Conservation (phyloP, 2,797 vertebrate species). For the Cryptoblepharus egeriae region DNA sequence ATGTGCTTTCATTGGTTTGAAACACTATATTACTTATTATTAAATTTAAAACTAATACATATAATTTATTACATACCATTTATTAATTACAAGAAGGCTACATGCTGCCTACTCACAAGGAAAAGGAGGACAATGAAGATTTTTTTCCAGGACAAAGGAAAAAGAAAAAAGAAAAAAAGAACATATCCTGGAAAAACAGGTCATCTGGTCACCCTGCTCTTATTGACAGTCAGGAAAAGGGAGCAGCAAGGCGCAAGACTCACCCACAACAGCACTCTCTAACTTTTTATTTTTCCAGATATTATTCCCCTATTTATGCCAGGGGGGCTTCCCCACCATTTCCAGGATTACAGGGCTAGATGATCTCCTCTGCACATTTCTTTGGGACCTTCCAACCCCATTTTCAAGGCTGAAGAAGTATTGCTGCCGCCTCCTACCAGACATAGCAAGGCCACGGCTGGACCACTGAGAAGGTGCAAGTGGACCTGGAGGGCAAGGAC, state of each 20-base stretch:
- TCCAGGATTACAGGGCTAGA: slow-evolving; percentile 64
- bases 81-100: too few relatives aligned
- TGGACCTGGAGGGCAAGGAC: not conserved
- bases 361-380: slow-evolving; percentile 49
- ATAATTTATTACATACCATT: too few relatives aligned
- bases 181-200: too few relatives aligned
- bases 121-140: too few relatives aligned
- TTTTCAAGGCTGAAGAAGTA: slow-evolving; percentile 68
- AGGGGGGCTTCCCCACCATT: slow-evolving; percentile 61
- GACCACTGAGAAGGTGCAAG: not conserved
- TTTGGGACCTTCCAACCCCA: slow-evolving; percentile 61
- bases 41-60: too few relatives aligned
- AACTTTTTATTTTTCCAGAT: slow-evolving; percentile 62
- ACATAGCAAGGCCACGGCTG: slow-evolving; percentile 46
- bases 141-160: too few relatives aligned
- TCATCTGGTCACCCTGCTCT: too few relatives aligned
- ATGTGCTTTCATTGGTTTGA: too few relatives aligned
- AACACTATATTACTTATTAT: too few relatives aligned
- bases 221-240: slow-evolving; percentile 51
- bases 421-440: slow-evolving; percentile 63
- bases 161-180: too few relatives aligned
- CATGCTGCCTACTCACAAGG: too few relatives aligned
- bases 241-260: slow-evolving; percentile 46
- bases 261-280: slow-evolving; percentile 53
- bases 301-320: slow-evolving; percentile 63